These are phyloP conservation scores for Clinocottus analis DNA, from an alignment of 2,113 vertebrate species.

Conservation along the genomic window DNA sequence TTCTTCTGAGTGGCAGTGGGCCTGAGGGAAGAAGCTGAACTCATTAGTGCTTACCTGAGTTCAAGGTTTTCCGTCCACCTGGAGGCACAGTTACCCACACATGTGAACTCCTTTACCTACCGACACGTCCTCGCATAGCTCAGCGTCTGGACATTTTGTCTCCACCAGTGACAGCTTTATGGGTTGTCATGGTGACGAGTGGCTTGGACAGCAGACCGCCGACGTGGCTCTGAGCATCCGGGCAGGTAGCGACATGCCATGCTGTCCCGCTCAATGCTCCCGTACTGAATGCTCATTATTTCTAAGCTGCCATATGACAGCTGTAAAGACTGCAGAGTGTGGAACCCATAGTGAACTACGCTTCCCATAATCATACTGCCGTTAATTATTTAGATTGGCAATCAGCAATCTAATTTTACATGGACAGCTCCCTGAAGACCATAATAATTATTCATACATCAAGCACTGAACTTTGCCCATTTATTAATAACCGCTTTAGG, in stretches of 20 bases:
- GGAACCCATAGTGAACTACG: slow-evolving; percentile 54
- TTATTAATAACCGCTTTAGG: slow-evolving; percentile 72
- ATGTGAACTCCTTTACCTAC: slow-evolving; percentile 60
- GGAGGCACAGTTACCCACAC: slow-evolving; percentile 35
- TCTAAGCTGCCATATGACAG: slow-evolving; percentile 46
- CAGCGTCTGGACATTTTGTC: slow-evolving; percentile 62
- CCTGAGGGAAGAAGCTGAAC: slow-evolving; percentile 7
- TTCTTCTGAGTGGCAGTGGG: slow-evolving; percentile 17
- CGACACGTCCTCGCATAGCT: slow-evolving; percentile 61
- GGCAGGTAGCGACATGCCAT: slow-evolving; percentile 52
- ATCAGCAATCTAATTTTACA: slow-evolving; percentile 73
- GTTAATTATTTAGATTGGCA: slow-evolving; percentile 75
- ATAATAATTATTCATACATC: slow-evolving; percentile 70
- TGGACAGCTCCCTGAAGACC: slow-evolving; percentile 66
- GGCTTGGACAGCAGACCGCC: slow-evolving; percentile 47
- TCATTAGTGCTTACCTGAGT: slow-evolving; percentile 56
- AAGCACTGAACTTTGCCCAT: slow-evolving; percentile 69
- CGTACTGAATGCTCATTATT: slow-evolving; percentile 62
- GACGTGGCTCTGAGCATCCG: slow-evolving; percentile 53
- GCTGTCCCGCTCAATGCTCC: slow-evolving; percentile 60
- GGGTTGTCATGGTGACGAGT: slow-evolving; percentile 73
- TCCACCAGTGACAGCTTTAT: slow-evolving; percentile 72
- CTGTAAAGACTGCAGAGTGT: slow-evolving; percentile 46
- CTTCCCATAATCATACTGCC: slow-evolving; percentile 52
- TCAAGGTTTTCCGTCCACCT: slow-evolving; percentile 52